Evolutionary conservation across 2,888 invertebrate species (phyloP).

Genomic region (Amiota mariae): DNA sequence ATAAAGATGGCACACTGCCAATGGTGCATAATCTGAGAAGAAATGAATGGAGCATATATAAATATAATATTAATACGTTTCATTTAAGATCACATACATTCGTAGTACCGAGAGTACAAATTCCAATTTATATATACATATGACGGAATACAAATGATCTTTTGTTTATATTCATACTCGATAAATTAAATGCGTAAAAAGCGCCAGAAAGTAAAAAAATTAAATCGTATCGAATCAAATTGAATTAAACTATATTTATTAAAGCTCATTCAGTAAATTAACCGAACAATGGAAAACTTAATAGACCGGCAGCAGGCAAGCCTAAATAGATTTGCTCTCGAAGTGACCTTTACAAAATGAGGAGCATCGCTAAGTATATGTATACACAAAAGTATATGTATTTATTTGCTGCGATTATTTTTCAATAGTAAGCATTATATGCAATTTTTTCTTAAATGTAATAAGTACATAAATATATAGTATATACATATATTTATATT

Average conservation of each 20-base stretch:
- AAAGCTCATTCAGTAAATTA: not conserved
- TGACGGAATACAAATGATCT: not conserved
- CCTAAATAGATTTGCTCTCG: not conserved
- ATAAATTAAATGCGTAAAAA: slow-evolving; percentile 15
- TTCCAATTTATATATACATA: slow-evolving; percentile 30
- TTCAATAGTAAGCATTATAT: no score
- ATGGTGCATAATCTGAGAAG: not conserved
- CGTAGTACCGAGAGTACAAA: slow-evolving; percentile 39
- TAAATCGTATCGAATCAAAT: not conserved
- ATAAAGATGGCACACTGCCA: slow-evolving; percentile 38
- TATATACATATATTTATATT: no score
- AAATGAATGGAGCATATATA: not conserved
- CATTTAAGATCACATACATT: slow-evolving; percentile 12
- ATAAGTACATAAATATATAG: no score
- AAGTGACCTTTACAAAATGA: not conserved
- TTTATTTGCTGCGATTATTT: no score
- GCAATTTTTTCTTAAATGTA: no score
- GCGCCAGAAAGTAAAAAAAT: not conserved
- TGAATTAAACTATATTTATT: not conserved
- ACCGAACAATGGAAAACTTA: not conserved
- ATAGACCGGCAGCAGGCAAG: not conserved
- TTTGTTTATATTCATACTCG: not conserved
- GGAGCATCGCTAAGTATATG: not conserved
- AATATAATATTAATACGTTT: slow-evolving; percentile 23
- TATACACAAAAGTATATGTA: not conserved